These are phyloP conservation scores for Baryphthengus martii DNA, from an alignment of 2,113 vertebrate genomes.

Conservation along the genomic window DNA sequence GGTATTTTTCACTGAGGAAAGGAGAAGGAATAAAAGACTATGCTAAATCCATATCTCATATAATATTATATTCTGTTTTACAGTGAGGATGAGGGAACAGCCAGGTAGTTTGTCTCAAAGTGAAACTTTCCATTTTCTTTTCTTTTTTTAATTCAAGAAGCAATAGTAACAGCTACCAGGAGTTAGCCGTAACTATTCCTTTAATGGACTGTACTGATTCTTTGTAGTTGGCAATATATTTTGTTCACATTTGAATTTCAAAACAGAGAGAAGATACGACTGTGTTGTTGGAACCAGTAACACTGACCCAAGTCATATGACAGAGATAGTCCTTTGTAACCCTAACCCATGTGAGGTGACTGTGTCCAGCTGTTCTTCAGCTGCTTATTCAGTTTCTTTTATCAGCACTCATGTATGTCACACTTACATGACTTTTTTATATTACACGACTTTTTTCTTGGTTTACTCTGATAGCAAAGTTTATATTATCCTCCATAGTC, in stretches of 20 bases:
- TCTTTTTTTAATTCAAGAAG: not conserved
- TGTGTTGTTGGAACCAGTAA: constrained; percentile 31
- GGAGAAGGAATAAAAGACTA: not conserved
- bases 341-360: not conserved
- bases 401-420: constrained; percentile 39
- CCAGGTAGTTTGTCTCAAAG: not conserved
- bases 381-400: constrained; percentile 30
- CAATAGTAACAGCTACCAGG: not conserved
- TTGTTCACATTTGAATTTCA: constrained; percentile 62
- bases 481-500: constrained; percentile 9
- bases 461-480: constrained; percentile 20
- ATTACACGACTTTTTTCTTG: not conserved
- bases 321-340: constrained; percentile 26
- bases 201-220: not conserved
- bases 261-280: constrained; percentile 9
- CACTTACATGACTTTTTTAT: constrained; percentile 39
- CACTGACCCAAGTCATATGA: not conserved
- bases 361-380: constrained; percentile 23
- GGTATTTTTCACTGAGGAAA: not conserved
- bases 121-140: not conserved
- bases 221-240: constrained; percentile 9
- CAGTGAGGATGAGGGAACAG: not conserved
- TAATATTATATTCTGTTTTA: not conserved
- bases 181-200: not conserved
- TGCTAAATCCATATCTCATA: not conserved